These are phyloP conservation scores for Cacatua alba DNA, from an alignment of 2,113 vertebrate species.

Conservation along the genomic window DNA sequence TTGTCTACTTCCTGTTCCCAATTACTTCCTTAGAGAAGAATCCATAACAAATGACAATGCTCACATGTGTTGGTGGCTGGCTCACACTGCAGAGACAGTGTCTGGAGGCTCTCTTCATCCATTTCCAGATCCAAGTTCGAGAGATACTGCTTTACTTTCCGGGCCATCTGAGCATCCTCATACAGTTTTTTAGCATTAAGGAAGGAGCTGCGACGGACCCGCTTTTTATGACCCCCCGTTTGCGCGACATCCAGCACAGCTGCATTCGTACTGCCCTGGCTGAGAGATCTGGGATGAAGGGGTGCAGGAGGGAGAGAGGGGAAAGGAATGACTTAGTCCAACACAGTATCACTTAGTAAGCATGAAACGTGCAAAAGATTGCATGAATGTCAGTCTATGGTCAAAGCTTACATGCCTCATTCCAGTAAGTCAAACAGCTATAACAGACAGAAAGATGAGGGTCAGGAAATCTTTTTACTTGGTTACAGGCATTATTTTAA, in stretches of 20 bases:
- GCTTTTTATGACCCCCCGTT: constrained; percentile 94
- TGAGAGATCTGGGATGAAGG: constrained; percentile 85
- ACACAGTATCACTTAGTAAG: not conserved
- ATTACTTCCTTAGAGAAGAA: not conserved
- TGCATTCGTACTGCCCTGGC: constrained; percentile 93
- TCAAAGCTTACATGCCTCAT: constrained; percentile 75
- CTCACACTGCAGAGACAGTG: constrained; percentile 91
- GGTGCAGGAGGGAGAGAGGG: not conserved
- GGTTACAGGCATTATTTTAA: constrained; percentile 33
- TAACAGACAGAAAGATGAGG: constrained; percentile 24
- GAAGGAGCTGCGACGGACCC: constrained; percentile 96
- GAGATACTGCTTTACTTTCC: constrained; percentile 96
- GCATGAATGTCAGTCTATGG: constrained; percentile 52
- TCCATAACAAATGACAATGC: not conserved
- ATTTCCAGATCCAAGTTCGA: constrained; percentile 92
- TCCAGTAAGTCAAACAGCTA: constrained; percentile 72
- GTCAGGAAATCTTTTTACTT: constrained; percentile 1
- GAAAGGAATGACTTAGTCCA: constrained; percentile 31
- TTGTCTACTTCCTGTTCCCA: not conserved
- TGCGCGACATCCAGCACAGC: constrained; percentile 93
- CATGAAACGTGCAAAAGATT: constrained; percentile 22
- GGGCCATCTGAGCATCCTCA: constrained; percentile 98
- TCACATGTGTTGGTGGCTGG: constrained; percentile 93
- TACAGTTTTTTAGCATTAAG: constrained; percentile 99
- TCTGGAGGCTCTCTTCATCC: constrained; percentile 96